Evolutionary conservation across 2,888 invertebrate genomes (phyloP).

Genomic region (Papilio demoleus): DNA sequence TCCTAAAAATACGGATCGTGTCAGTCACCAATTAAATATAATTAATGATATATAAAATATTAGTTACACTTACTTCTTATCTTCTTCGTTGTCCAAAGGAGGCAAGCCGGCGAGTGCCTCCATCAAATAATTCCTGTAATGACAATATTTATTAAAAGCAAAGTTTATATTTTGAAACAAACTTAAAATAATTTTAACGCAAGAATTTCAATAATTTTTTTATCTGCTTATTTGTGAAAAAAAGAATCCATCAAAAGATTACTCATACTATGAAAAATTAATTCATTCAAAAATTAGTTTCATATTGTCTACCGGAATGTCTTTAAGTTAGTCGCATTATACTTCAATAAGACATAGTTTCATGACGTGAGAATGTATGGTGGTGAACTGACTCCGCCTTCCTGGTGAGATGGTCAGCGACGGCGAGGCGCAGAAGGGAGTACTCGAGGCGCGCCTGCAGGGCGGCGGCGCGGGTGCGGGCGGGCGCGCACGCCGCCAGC

Average conservation of each 20-base stretch:
- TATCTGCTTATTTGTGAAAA: no score
- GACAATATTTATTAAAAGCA: constrained; percentile 19
- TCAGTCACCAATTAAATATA: not conserved
- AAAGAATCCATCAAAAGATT: no score
- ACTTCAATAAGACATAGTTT: no score
- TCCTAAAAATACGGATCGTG: constrained; percentile 66
- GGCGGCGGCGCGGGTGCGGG: constrained; percentile 84
- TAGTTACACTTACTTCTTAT: constrained; percentile 73
- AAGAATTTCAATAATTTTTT: no score
- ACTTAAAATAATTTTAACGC: not conserved
- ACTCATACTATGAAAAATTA: no score
- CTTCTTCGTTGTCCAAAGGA: constrained; percentile 84
- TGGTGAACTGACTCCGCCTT: constrained; percentile 68
- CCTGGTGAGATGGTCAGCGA: constrained; percentile 67
- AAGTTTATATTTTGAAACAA: not conserved
- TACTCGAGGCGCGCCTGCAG: constrained; percentile 90
- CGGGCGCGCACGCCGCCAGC: constrained; percentile 86
- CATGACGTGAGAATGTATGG: no score
- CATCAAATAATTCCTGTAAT: constrained; percentile 88
- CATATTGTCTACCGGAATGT: no score
- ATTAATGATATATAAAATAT: not conserved
- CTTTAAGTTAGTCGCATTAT: no score
- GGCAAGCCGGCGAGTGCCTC: constrained; percentile 93
- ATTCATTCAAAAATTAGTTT: no score
- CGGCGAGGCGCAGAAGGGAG: constrained; percentile 65